These are phyloP conservation scores for Oedothorax gibbosus DNA, from an alignment of 1,140 invertebrate species.

Conservation along the genomic window DNA sequence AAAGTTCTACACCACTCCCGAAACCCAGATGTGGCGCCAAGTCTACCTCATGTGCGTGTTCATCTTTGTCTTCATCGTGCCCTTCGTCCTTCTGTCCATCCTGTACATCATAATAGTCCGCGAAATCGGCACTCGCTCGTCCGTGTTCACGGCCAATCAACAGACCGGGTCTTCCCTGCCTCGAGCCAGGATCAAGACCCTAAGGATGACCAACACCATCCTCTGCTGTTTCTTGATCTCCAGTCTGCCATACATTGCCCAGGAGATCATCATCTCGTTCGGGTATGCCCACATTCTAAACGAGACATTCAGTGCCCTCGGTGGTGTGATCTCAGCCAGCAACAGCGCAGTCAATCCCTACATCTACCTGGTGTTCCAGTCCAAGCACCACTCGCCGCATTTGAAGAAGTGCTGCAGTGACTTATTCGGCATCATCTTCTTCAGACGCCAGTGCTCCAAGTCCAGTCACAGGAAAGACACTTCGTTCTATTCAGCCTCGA, in stretches of 20 bases:
- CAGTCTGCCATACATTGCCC: slow-evolving; percentile 68
- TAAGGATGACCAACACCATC: slow-evolving; percentile 70
- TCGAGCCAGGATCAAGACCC: slow-evolving; percentile 69
- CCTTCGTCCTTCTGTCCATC: slow-evolving; percentile 31
- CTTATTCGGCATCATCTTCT: background rate
- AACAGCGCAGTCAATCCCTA: slow-evolving; percentile 62
- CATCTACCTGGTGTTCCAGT: slow-evolving; percentile 59
- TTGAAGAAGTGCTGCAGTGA: background rate
- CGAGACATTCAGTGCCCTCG: slow-evolving; percentile 27
- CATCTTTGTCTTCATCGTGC: slow-evolving; percentile 50
- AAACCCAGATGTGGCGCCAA: slow-evolving; percentile 24
- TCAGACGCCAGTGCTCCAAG: background rate
- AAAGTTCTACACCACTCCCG: slow-evolving; percentile 47
- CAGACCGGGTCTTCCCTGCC: slow-evolving; percentile 64
- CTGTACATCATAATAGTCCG: slow-evolving; percentile 44
- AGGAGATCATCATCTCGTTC: slow-evolving; percentile 65
- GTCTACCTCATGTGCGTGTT: slow-evolving; percentile 55
- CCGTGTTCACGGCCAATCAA: slow-evolving; percentile 40
- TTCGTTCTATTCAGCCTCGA: background rate
- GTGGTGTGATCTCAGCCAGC: slow-evolving; percentile 59
- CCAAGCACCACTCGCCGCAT: slow-evolving; percentile 6
- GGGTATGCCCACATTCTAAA: background rate
- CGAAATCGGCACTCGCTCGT: slow-evolving; percentile 44
- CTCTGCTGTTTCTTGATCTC: slow-evolving; percentile 67
- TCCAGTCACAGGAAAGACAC: background rate